Conservation (phyloP, 1,140 invertebrate species). For the Drosophila pruinosa region DNA sequence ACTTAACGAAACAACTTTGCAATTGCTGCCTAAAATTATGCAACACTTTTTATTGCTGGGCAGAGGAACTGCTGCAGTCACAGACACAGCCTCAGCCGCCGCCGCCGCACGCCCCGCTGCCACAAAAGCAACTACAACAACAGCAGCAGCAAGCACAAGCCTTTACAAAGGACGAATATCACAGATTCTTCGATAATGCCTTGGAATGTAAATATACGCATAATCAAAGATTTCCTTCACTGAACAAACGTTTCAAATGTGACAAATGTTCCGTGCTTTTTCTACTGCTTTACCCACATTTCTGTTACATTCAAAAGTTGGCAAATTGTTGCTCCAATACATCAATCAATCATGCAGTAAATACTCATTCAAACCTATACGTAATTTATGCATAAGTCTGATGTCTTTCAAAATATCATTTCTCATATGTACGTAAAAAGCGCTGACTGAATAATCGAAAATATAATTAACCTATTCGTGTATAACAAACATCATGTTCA, state of each 20-base stretch:
- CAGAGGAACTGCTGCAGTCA: slow-evolving; percentile 48
- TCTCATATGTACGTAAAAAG: neutral
- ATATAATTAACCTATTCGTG: neutral
- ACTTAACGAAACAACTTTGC: slow-evolving; percentile 29
- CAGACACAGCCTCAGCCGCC: slow-evolving; percentile 27
- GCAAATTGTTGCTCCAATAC: neutral
- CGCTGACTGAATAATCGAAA: neutral
- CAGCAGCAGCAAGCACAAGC: slow-evolving; percentile 56
- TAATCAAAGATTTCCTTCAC: neutral
- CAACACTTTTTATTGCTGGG: slow-evolving; percentile 35
- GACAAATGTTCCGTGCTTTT: slow-evolving; percentile 4
- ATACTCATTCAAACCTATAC: neutral
- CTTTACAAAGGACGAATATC: slow-evolving; percentile 88
- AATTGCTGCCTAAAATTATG: slow-evolving; percentile 33
- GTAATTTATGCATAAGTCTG: neutral
- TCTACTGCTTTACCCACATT: neutral
- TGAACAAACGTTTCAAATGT: neutral
- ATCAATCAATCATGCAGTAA: neutral
- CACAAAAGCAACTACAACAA: slow-evolving; percentile 29
- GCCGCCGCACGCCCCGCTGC: slow-evolving; percentile 34
- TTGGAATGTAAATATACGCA: slow-evolving; percentile 87
- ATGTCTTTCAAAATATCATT: neutral
- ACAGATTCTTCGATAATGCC: slow-evolving; percentile 89
- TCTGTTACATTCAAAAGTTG: neutral
- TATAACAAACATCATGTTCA: neutral